Base-by-base conservation (phyloP, 2,113 vertebrate species). In the Maccullochella peelii region DNA sequence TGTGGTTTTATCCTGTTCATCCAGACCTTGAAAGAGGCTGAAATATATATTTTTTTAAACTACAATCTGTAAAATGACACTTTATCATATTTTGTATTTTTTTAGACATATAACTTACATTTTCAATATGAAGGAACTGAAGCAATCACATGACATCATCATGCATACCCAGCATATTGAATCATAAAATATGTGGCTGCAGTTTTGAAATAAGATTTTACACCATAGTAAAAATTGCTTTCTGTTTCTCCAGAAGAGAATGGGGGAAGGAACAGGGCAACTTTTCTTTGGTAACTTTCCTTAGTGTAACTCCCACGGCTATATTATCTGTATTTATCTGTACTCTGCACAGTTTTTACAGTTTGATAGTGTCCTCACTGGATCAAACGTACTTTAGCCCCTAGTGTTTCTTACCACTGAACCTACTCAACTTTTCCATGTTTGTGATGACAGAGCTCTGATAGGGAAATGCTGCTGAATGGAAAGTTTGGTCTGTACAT, bases 401-500 rank as follows among this genome's bases (percentile, higher is more conserved):
- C 47, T 27, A 10, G 42, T 83, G 59, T 91, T 72, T 87, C 66
- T 82, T 75, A 79, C 74, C 66, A 47, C 54, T 71, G 49, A 80
- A 61, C 82, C 62, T n/a, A 75, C 72, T 91, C 86, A 91, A 84
- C 83, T 85, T 82, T 92, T 85, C 80, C 80, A 85, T 85, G 44
- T 88, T 86, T 86, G 86, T 77, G 79, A 86, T 86, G 68, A 84
- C 74, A 78, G 69, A 80, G 33, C 50, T 61, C 50, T 86, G 85
- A 90, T 73, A 88, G 76, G 62, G 66, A 92, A 93, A 90, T 74
- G 72, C 73, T 89, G 59, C 75, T 85, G 76, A 92, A 87, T 87
- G 93, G 89, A 93, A 94, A 91, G 82, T 92, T 91, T 90, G 77
- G 50, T 88, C 80, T 91, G 84, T 76, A 71, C 68, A 74, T 79